Conservation (phyloP, 1,140 invertebrate genomes). For the Halyomorpha halys region DNA sequence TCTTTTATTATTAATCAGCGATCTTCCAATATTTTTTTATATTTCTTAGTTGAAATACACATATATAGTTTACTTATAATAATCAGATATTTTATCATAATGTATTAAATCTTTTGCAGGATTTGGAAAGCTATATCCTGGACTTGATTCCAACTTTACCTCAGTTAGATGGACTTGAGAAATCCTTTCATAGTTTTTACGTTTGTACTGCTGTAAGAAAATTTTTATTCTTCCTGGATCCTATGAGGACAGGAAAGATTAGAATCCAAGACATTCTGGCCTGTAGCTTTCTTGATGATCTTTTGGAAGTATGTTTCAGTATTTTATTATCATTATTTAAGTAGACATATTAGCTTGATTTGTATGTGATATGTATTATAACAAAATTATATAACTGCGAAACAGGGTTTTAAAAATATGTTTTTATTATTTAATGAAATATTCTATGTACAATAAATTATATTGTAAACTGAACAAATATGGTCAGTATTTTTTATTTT, state of each 20-base stretch:
- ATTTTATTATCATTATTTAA: no score
- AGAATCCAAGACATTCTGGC: slow-evolving; percentile 31
- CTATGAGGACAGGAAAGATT: slow-evolving; percentile 72
- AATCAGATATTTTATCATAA: background rate
- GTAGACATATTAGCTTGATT: background rate
- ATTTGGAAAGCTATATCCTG: slow-evolving; percentile 88
- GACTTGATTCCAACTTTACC: slow-evolving; percentile 85
- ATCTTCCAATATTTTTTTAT: no score
- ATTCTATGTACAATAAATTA: no score
- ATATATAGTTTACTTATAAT: no score
- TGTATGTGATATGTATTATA: background rate
- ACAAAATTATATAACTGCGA: background rate
- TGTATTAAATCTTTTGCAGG: slow-evolving; percentile 37
- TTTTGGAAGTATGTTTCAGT: slow-evolving; percentile 17
- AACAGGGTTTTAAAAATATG: background rate
- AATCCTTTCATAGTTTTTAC: slow-evolving; percentile 92
- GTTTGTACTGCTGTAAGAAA: slow-evolving; percentile 90
- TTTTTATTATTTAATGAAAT: background rate
- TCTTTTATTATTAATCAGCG: no score
- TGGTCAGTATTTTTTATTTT: no score
- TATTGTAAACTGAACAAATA: no score
- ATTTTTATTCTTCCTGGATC: slow-evolving; percentile 92
- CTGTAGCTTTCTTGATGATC: slow-evolving; percentile 24
- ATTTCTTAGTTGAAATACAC: no score
- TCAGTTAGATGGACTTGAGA: slow-evolving; percentile 79